Conservation (phyloP, 2,888 invertebrate species). For the Andrena chrysosceles region DNA sequence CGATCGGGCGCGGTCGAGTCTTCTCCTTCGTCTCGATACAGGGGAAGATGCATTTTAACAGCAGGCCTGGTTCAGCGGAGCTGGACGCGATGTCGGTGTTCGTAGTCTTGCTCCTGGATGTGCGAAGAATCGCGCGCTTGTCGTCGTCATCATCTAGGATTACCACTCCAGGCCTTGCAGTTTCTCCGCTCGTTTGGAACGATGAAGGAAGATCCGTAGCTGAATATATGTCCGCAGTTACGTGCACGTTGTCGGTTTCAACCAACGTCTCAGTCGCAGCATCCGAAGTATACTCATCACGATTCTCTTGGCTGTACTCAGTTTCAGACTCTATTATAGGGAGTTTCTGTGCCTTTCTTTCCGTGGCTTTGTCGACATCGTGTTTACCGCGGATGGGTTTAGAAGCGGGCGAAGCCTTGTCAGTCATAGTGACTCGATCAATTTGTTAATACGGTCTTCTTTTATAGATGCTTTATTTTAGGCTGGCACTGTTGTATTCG, state of each 20-base stretch:
- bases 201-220: background rate
- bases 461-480: background rate
- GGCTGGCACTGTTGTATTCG: background rate
- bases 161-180: background rate
- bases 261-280: background rate
- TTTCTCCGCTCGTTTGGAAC: background rate
- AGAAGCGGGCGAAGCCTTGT: background rate
- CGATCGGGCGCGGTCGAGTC: background rate
- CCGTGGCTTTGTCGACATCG: background rate
- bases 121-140: constrained; percentile 7
- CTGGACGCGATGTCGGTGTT: background rate
- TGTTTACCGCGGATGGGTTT: background rate
- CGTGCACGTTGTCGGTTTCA: constrained; percentile 26
- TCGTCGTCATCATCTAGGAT: background rate
- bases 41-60: background rate
- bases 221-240: constrained; percentile 36
- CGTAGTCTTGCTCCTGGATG: constrained; percentile 24
- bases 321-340: background rate
- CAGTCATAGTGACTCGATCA: background rate
- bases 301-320: background rate
- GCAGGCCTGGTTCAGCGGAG: background rate
- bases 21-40: background rate
- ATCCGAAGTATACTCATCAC: background rate
- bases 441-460: background rate
- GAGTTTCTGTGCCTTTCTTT: background rate